These are phyloP conservation scores for Leptodactylus fallax DNA, from an alignment of 2,797 vertebrate species.

Conservation along the genomic window DNA sequence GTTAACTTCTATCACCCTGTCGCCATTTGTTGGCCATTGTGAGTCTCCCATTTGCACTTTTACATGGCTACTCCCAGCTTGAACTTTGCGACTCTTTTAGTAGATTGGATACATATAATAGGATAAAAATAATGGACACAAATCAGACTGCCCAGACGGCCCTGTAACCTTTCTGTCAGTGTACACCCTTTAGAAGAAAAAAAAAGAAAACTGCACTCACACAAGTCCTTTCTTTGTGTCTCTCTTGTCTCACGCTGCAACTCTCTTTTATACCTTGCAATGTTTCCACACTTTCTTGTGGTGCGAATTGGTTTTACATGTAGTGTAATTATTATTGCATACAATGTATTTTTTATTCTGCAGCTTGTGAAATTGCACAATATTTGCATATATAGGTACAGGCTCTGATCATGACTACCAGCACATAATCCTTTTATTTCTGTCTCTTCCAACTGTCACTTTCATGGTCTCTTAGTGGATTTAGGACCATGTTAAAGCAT, in stretches of 20 bases:
- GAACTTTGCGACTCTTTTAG: conserved; percentile 28
- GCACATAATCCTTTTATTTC: conserved; percentile 2
- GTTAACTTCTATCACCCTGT: conserved; percentile 17
- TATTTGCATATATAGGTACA: not conserved
- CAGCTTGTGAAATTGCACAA: not conserved
- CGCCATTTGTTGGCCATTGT: conserved; percentile 42
- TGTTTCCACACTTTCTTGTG: not conserved
- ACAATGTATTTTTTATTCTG: not conserved
- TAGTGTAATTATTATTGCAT: not conserved
- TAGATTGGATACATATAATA: conserved; percentile 24
- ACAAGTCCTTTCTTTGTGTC: not conserved
- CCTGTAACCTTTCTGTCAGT: not conserved
- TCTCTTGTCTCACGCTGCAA: no score
- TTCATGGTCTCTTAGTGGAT: not conserved
- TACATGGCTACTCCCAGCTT: not conserved
- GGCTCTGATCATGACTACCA: not conserved
- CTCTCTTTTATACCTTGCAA: not conserved
- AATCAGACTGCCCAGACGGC: conserved; percentile 15
- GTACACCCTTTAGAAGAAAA: not conserved
- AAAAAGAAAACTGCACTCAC: not conserved
- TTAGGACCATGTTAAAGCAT: not conserved
- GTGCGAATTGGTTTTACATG: conserved; percentile 2
- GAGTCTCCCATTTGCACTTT: not conserved
- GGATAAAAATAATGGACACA: conserved; percentile 28
- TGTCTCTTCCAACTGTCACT: conserved; percentile 7